These are phyloP conservation scores for Triplophysa dalaica DNA, from an alignment of 2,113 vertebrate species.

Conservation along the genomic window DNA sequence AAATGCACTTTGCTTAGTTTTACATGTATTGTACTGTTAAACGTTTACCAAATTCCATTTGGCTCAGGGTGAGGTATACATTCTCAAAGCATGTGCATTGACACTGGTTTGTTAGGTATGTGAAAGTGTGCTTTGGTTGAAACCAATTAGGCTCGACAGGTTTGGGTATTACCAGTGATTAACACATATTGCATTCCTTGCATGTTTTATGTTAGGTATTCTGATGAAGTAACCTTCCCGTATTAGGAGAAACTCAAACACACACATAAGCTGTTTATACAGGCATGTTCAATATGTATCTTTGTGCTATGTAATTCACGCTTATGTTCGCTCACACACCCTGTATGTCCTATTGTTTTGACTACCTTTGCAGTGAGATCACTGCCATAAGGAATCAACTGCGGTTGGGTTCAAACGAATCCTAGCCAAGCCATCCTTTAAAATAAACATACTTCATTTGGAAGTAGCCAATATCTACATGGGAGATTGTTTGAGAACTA, in stretches of 20 bases:
- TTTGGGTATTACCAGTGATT: slow-evolving; percentile 63
- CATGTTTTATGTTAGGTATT: slow-evolving; percentile 62
- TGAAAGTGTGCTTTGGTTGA: background rate
- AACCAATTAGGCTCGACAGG: slow-evolving; percentile 14
- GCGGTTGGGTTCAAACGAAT: slow-evolving; percentile 39
- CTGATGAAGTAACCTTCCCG: slow-evolving; percentile 58
- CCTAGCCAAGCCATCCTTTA: background rate
- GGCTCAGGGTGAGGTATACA: too few species aligned
- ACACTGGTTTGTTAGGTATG: background rate
- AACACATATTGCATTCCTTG: slow-evolving; percentile 61
- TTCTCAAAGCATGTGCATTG: too few species aligned
- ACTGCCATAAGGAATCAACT: slow-evolving; percentile 59
- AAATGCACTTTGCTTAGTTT: background rate
- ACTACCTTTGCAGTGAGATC: slow-evolving; percentile 73
- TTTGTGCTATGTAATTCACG: background rate
- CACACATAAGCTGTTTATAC: slow-evolving; percentile 21
- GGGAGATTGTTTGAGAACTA: background rate
- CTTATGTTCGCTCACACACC: slow-evolving; percentile 28
- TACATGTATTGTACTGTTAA: too few species aligned
- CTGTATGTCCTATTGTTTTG: slow-evolving; percentile 64
- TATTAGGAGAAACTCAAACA: slow-evolving; percentile 25
- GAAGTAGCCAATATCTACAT: background rate
- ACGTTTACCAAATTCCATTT: too few species aligned
- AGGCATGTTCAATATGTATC: slow-evolving; percentile 49
- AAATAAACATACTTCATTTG: background rate